Evolutionary conservation across 2,797 vertebrate genomes (phyloP), one percentile per base, ranked within the genome.

Genomic region (Eulemur mongoz): DNA sequence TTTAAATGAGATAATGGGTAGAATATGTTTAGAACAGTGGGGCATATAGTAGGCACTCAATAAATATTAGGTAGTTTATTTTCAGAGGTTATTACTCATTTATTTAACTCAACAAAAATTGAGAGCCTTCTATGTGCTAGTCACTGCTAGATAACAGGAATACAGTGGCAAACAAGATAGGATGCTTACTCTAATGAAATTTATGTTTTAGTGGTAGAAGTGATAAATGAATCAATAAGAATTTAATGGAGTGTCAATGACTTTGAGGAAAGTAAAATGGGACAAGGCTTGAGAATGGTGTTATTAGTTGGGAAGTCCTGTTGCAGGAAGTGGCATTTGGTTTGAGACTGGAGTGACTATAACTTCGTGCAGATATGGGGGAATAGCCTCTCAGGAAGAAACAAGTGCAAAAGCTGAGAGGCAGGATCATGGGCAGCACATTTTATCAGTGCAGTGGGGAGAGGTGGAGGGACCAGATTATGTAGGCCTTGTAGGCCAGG

Each of bases 191-290:
- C 57, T 76, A 54, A 38, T 43, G 65, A 52, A 93, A 95, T 78
- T 93, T 91, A 81, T 25, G 9, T 73, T 91, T 96, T 45, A 79
- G 67, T 86, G 72, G 54, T 59, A 78, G 70, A 79, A 93, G 59
- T 89, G 35, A 27, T 92, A 23, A 91, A 52, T 35, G 40, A 57
- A 10, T 92, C 54, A 27, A 22, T 84, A 80, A 80, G 83, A 93
- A 93, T 85, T 91, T 86, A 27, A 43, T 90, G 25, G 12, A 38
- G 65, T 52, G 63, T 70, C 32, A 70, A 32, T n/a, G 40, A 81
- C 65, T 94, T 70, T 79, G 78, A 75, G 57, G 61, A 63, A 72
- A 78, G 59, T 67, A 23, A 70, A 87, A 78, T 1, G 32, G 32
- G 38, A 54, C 6, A 57, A 0, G 91, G 9, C 48, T 85, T 57